phyloP scores from a whole-genome alignment of 2,113 vertebrate species.

The Diphyllodes magnificus region DNA sequence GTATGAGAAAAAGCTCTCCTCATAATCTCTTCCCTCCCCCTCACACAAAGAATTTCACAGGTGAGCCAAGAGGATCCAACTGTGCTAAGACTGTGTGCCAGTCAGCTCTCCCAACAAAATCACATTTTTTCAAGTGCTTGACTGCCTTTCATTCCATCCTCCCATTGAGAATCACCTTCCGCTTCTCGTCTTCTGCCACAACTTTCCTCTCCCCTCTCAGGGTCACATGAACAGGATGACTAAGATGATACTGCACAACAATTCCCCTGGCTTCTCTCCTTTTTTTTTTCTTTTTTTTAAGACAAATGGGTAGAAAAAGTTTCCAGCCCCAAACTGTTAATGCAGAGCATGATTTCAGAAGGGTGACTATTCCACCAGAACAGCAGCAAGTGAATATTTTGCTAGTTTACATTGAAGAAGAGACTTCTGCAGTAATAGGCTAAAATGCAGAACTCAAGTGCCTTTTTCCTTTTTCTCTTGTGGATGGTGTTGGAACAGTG shows the following conservation, averaged over 20 bases:
- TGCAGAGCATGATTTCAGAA: neutral
- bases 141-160: conserved; percentile 4
- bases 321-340: neutral
- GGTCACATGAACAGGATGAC: neutral
- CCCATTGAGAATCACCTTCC: neutral
- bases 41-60: neutral
- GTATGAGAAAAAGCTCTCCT: neutral
- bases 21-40: neutral
- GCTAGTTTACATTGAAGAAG: neutral
- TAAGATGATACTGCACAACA: neutral
- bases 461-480: neutral
- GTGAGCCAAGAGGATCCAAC: conserved; percentile 22
- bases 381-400: neutral
- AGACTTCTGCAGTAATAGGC: neutral
- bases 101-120: neutral
- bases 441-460: neutral
- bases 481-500: neutral
- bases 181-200: neutral
- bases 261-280: neutral
- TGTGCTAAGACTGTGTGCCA: neutral
- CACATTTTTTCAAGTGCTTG: neutral
- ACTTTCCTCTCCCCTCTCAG: neutral
- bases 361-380: neutral
- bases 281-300: neutral
- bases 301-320: neutral